Evolutionary conservation across 2,113 vertebrate genomes (phyloP).

Genomic region (Charadrius vociferus): DNA sequence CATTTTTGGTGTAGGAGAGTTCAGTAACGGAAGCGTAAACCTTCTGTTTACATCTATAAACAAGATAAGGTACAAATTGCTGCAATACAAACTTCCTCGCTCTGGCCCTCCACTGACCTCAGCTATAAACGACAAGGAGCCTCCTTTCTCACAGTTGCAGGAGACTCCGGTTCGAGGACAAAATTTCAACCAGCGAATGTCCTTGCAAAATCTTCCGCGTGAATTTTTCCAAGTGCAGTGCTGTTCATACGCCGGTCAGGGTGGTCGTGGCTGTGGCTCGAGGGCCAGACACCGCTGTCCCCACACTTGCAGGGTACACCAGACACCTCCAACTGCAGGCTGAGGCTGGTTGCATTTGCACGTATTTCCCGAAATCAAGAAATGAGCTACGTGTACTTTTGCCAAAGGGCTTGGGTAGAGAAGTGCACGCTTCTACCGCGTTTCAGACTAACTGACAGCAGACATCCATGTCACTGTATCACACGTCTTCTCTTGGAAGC

Average conservation of each 20-base stretch:
- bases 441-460: neutral
- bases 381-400: neutral
- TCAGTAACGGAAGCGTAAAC: slow-evolving; percentile 36
- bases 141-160: neutral
- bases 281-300: neutral
- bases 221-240: neutral
- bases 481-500: neutral
- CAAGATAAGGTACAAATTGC: slow-evolving; percentile 67
- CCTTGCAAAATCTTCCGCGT: neutral
- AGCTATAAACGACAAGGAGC: slow-evolving; percentile 6
- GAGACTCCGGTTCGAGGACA: neutral
- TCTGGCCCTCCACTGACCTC: slow-evolving; percentile 53
- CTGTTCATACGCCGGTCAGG: neutral
- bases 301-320: neutral
- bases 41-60: slow-evolving; percentile 63
- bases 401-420: neutral
- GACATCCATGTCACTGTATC: neutral
- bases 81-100: slow-evolving; percentile 64
- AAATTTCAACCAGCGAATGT: neutral
- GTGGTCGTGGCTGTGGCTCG: neutral
- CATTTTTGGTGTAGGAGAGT: neutral
- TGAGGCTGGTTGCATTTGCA: neutral
- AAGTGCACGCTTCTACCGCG: fast-evolving
- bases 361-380: neutral
- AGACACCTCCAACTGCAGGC: neutral